Conservation (phyloP, 2,797 vertebrate species). For the Aphelocoma californica region DNA sequence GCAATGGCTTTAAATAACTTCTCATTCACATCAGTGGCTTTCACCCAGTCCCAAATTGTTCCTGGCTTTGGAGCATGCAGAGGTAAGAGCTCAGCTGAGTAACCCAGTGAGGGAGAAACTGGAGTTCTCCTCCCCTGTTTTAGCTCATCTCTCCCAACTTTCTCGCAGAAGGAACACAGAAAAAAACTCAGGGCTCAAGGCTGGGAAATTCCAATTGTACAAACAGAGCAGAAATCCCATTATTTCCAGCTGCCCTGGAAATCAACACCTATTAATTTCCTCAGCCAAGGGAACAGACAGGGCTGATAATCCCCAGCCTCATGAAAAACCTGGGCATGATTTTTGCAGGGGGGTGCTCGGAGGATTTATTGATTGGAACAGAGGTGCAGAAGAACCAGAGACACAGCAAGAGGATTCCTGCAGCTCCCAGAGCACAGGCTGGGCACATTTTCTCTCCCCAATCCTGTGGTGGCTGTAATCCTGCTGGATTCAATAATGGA, state of each 20-base stretch:
- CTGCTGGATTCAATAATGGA: not conserved
- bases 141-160: not conserved
- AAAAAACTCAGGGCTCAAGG: not conserved
- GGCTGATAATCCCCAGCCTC: not conserved
- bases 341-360: not conserved
- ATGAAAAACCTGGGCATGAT: not conserved
- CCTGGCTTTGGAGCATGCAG: not conserved
- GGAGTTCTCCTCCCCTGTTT: not conserved
- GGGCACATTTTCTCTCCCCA: not conserved
- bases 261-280: conserved; percentile 17
- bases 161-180: not conserved
- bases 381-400: not conserved
- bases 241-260: not conserved
- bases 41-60: not conserved
- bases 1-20: not conserved
- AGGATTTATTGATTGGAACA: not conserved
- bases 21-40: not conserved
- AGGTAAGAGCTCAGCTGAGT: not conserved
- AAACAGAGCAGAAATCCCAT: not conserved
- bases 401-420: not conserved
- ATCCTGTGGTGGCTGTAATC: not conserved
- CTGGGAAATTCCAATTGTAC: not conserved
- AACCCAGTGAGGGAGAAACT: not conserved
- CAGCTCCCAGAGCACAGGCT: not conserved
- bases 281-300: not conserved